Conservation (phyloP, 2,888 invertebrate genomes). For the Deilephila elpenor region DNA sequence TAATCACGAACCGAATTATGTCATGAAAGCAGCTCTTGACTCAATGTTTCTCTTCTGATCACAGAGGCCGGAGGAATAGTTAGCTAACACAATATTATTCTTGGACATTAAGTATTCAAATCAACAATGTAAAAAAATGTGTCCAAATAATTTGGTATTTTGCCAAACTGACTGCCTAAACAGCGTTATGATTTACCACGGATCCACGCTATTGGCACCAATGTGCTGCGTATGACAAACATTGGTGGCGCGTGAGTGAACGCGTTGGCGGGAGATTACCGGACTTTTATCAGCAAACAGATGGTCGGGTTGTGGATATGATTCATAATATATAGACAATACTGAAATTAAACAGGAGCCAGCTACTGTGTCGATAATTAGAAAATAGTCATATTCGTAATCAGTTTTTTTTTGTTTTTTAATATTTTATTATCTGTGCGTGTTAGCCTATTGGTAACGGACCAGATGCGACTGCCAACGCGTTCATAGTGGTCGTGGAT, state of each 20-base stretch:
- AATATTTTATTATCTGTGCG: too few relatives aligned
- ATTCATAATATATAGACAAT: conserved; percentile 10
- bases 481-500: too few relatives aligned
- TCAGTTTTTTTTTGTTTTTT: too few relatives aligned
- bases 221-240: conserved; percentile 20
- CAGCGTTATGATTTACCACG: background rate
- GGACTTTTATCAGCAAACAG: conserved; percentile 26
- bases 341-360: background rate
- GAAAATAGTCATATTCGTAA: too few relatives aligned
- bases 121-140: background rate
- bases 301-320: conserved; percentile 2
- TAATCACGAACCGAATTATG: too few relatives aligned
- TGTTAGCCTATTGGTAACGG: too few relatives aligned
- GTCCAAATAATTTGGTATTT: background rate
- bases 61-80: too few relatives aligned
- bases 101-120: too few relatives aligned
- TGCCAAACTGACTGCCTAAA: background rate
- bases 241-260: conserved; percentile 10
- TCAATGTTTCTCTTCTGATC: background rate
- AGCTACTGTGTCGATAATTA: background rate
- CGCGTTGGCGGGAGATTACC: conserved; percentile 25
- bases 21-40: background rate
- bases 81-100: too few relatives aligned
- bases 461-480: too few relatives aligned
- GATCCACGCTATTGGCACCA: background rate